Base-by-base conservation (phyloP, 1,140 invertebrate species). In the Drosophila micromelanica region DNA sequence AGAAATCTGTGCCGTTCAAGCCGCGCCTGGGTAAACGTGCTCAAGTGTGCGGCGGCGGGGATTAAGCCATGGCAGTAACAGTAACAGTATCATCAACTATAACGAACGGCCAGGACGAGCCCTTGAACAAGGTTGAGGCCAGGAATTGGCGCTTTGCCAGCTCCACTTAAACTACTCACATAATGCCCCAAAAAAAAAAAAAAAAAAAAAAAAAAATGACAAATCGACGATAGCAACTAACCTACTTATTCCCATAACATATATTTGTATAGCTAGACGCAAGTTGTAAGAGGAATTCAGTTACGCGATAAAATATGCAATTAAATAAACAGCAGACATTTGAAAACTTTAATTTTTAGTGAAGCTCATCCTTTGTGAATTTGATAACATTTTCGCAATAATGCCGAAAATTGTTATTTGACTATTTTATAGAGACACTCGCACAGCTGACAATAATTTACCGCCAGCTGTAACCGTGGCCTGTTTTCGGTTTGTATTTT, bases 1-100 rank as follows among this genome's bases (percentile, higher is more conserved):
- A 91, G 76, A 91, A 91, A 82, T 91, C 90, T 71, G 90, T 91
- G 70, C 87, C 81, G 55, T 91, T 91, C 79, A 91, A 91, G 73
- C 90, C 90, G 20, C 86, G 90, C 70, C 75, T 91, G 64, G 90
- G 90, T 46, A 91, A 91, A 80, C 90, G 90, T 76, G 89, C 84
- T 72, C 87, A 90, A 74, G 78, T 91, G 69, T 91, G 89, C 71
- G 80, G 80, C 51, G 64, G 70, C 60, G 67, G 74, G 60, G 84
- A 90, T 78, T 89, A 74, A 85, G 80, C 75, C 68, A 85, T 74
- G 76, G 51, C 87, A 75, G 85, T 49, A 70, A 48, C 75, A 35
- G 52, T 40, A 20, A 45, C 27, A 48, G 23, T 57, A 57, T 42
- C 37, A 74, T 51, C 65, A 73, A 60, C 62, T 60, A 60, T 59